Evolutionary conservation across 2,113 vertebrate genomes (phyloP).

Genomic region (Trachemys scripta): DNA sequence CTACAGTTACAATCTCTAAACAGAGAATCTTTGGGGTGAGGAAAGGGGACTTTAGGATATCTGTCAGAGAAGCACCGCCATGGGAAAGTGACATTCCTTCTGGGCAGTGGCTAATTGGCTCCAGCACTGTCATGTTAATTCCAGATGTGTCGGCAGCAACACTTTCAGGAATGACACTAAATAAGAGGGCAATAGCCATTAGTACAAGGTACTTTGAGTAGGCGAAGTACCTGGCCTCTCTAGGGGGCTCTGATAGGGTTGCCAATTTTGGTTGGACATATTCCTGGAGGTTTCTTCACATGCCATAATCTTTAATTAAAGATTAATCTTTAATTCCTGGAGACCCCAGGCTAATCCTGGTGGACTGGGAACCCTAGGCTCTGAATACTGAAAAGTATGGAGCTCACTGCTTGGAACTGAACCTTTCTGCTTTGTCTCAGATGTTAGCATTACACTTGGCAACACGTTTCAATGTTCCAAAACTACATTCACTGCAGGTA

Average conservation of each 20-base stretch:
- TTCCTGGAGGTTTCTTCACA: no score
- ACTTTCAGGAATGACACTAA: neutral
- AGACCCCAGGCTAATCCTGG: no score
- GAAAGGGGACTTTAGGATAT: neutral
- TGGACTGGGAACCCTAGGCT: no score
- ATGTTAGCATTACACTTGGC: neutral
- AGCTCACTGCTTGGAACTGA: neutral
- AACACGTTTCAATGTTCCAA: neutral
- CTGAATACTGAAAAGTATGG: neutral
- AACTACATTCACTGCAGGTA: neutral
- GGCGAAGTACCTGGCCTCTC: neutral
- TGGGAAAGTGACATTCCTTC: neutral
- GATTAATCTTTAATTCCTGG: no score
- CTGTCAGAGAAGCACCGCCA: neutral
- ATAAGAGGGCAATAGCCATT: neutral
- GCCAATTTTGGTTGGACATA: no score
- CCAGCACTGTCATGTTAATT: neutral
- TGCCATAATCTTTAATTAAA: no score
- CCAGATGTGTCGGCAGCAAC: neutral
- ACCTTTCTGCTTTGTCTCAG: neutral
- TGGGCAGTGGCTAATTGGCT: neutral
- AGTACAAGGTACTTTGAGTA: neutral
- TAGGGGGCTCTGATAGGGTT: neutral
- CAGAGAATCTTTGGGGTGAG: neutral
- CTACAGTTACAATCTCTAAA: neutral